Evolutionary conservation across 2,888 invertebrate genomes (phyloP), one percentile per base, ranked within the genome.

Genomic region (Epirrita christyi): DNA sequence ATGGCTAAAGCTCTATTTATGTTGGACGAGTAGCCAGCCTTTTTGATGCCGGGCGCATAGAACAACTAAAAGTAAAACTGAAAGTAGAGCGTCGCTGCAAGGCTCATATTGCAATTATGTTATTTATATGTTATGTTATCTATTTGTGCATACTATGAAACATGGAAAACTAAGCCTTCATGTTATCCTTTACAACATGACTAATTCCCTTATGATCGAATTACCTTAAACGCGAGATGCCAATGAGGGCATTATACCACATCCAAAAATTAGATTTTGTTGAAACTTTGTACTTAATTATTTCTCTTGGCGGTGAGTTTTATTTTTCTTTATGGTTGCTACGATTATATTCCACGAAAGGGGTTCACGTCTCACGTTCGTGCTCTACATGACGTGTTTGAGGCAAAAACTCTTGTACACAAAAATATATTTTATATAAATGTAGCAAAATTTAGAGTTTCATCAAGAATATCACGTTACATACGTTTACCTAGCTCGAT

Each of bases 51-150:
- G 28, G 48, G 59, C 50, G 64, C 63, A 61, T 66, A 64, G 63
- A 54, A 62, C 71, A 70, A 75, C 80, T 80, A n/a, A n/a, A n/a
- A n/a, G n/a, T 79, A 71, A 72, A 80, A 81, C 68, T 70, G 72
- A 75, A 82, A 80, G 64, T 77, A 68, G 74, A 73, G 68, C 76
- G 68, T 59, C 61, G 72, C 70, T 70, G 70, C 72, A 68, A 74
- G 72, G 73, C 27, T 46, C 28, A 34, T 49, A 44, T 73, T 70
- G 76, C 72, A 82, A 78, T 81, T 80, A 83, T 69, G n/a, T n/a
- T n/a, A n/a, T n/a, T n/a, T n/a, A n/a, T n/a, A n/a, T n/a, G n/a
- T n/a, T n/a, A n/a, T n/a, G n/a, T n/a, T n/a, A n/a, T n/a, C n/a
- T n/a, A n/a, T n/a, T n/a, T n/a, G n/a, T n/a, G n/a, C n/a, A n/a